These are phyloP conservation scores for Colossoma macropomum DNA, from an alignment of 2,113 vertebrate genomes.

Conservation along the genomic window DNA sequence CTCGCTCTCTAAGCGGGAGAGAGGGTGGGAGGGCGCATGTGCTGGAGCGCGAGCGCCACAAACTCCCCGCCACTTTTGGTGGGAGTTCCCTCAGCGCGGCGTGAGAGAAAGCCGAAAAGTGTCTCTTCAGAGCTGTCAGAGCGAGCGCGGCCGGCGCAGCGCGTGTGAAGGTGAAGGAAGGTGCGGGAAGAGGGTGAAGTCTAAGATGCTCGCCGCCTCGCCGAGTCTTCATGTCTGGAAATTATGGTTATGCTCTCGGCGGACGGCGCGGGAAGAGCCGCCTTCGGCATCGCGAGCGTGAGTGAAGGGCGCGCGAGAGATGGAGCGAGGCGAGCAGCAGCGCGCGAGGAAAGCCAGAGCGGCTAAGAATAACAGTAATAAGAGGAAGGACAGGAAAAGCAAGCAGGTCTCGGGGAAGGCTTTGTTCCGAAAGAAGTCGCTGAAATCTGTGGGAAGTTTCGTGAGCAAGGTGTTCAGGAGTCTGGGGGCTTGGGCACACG, in stretches of 20 bases:
- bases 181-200: neutral
- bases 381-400: slow-evolving; percentile 81
- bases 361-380: neutral
- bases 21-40: neutral
- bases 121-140: neutral
- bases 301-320: neutral
- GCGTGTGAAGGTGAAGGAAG: neutral
- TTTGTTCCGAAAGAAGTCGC: slow-evolving; percentile 84
- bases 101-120: neutral
- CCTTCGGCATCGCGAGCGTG: neutral
- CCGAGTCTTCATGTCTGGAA: neutral
- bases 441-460: slow-evolving; percentile 88
- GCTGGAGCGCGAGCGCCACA: slow-evolving; percentile 4
- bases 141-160: too few species aligned
- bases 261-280: neutral
- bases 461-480: slow-evolving; percentile 90
- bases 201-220: neutral
- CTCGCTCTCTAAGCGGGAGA: too few species aligned
- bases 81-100: slow-evolving; percentile 16
- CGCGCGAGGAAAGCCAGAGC: slow-evolving; percentile 58
- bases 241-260: neutral
- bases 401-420: slow-evolving; percentile 86
- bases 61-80: slow-evolving; percentile 41
- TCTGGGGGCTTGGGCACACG: slow-evolving; percentile 87
- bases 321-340: slow-evolving; percentile 13